Evolutionary conservation across 2,888 invertebrate genomes (phyloP), one percentile per base, ranked within the genome.

Genomic region (Lycophotia porphyrea): DNA sequence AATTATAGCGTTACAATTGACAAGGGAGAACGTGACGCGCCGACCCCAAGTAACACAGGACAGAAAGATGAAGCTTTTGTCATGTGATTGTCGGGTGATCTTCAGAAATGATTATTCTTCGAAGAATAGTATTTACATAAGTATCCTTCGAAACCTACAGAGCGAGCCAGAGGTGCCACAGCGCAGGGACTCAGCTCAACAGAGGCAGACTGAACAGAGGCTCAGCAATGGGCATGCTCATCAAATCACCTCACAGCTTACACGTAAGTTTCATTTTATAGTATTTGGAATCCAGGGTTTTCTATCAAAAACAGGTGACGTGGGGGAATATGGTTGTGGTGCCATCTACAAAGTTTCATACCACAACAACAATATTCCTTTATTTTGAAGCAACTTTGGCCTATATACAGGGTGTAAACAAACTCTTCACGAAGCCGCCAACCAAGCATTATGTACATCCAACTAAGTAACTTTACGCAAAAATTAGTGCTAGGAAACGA

Each of bases 151-250:
- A 39, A 39, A 15, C 31, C 55, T 69, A 1, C 89, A 95, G 95
- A 93, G 93, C 58, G 95, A 95, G 8, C 90, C 91, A 1, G 95
- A 94, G 24, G 72, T 60, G 15, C 76, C 78, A 39, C 64, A 39
- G 42, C 81, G 64, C 15, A 81, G 81, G 27, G 78, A 81, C n/a
- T 78, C 77, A 4, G 78, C 81, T 7, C 84, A 86, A 0, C 87
- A 70, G 31, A 85, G 77, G 8, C 90, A 86, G 63, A 85, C 87
- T 0, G 89, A 89, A 5, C 90, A 93, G 1, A 88, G 94, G 2
- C 93, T 96, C 7, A 95, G 95, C 91, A 96, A 96, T 78, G 96
- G 96, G 0, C 96, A 96, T 86, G 96, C 96, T n/a, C 95, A 96
- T 74, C 96, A 96, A 80, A 96, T 96, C 76, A 93, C 94, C 0